phyloP scores from a whole-genome alignment of 2,888 invertebrate genomes.

The Siphlonurus alternatus region DNA sequence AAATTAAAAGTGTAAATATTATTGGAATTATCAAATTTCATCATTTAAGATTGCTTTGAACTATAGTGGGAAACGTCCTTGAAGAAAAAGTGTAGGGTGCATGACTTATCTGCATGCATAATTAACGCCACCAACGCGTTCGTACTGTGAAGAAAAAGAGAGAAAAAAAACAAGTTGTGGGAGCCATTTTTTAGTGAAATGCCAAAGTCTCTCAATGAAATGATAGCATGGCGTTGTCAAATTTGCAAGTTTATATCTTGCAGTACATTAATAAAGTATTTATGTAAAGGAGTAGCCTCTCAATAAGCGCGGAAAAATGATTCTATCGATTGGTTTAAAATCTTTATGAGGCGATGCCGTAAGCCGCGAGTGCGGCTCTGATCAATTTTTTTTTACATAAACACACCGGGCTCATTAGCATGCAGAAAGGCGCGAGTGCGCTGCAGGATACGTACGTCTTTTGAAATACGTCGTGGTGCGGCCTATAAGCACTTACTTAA shows the following conservation, averaged over 20 bases:
- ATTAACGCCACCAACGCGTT: neutral
- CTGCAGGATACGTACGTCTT: neutral
- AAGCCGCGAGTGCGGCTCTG: neutral
- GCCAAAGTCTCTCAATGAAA: too few species aligned
- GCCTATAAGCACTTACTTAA: neutral
- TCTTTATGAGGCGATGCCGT: neutral
- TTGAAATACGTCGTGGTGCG: neutral
- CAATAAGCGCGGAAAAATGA: neutral
- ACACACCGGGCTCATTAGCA: neutral
- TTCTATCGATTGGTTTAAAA: neutral
- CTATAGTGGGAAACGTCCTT: neutral
- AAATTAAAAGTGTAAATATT: too few species aligned
- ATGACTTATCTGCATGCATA: neutral
- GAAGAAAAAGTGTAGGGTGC: neutral
- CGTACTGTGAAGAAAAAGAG: neutral
- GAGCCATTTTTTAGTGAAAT: neutral
- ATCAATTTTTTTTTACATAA: neutral
- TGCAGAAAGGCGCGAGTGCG: neutral
- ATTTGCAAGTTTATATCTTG: too few species aligned
- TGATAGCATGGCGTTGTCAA: too few species aligned
- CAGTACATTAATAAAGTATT: too few species aligned
- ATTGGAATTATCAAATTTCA: too few species aligned
- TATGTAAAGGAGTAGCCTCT: too few species aligned
- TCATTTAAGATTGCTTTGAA: neutral
- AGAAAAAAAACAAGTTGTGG: neutral